phyloP scores from a whole-genome alignment of 1,140 invertebrate genomes.

The Bombus sibiricus region DNA sequence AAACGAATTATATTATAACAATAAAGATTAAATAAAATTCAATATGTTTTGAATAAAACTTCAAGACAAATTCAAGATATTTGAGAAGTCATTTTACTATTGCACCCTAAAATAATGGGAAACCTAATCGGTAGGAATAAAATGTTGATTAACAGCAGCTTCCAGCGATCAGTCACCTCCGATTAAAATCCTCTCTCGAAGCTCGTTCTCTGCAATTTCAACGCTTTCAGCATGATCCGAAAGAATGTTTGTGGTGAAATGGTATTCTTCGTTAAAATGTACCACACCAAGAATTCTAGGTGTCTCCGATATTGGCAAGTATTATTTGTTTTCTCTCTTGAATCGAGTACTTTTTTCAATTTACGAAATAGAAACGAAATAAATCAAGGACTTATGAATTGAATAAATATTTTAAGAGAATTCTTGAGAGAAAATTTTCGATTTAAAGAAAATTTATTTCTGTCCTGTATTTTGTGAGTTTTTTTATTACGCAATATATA shows the following conservation, averaged over 20 bases:
- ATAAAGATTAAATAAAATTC: too few relatives aligned
- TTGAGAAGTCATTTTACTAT: too few relatives aligned
- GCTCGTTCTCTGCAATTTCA: neutral
- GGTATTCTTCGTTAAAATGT: neutral
- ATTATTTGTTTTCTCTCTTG: neutral
- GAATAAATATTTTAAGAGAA: too few relatives aligned
- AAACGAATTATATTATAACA: too few relatives aligned
- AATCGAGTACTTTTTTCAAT: neutral
- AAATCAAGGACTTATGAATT: neutral
- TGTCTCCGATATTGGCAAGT: neutral
- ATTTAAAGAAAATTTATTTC: too few relatives aligned
- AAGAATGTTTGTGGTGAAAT: neutral
- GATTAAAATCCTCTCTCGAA: slow-evolving; percentile 18
- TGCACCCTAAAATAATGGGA: neutral
- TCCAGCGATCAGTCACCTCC: neutral
- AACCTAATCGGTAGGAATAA: neutral
- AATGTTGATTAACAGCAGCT: slow-evolving; percentile 1
- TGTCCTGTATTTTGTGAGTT: too few relatives aligned
- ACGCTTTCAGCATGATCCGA: neutral
- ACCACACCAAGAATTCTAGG: neutral
- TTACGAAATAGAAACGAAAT: neutral
- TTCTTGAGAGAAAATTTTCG: too few relatives aligned
- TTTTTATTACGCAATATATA: too few relatives aligned
- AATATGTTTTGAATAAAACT: too few relatives aligned
- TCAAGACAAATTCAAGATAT: too few relatives aligned